Conservation (phyloP, 2,797 vertebrate genomes). For the Cynodonichthys magdalenae region DNA sequence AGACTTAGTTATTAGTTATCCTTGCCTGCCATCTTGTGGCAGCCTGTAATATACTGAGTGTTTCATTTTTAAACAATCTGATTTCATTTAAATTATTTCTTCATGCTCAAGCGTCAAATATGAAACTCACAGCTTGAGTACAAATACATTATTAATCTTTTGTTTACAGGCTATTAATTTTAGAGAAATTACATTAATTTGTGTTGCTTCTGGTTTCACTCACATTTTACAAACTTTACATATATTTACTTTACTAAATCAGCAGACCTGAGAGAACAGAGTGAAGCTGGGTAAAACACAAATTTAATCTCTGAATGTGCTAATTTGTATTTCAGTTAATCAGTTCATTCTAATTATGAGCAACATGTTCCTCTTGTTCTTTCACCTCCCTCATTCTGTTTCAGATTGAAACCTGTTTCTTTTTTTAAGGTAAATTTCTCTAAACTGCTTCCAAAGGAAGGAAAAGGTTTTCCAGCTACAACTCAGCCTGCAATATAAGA, state of each 20-base stretch:
- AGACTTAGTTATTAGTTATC: constrained; percentile 10
- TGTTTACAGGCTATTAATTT: no score
- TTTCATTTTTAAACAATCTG: not conserved
- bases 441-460: constrained; percentile 7
- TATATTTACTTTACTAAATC: no score
- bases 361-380: not conserved
- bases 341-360: not conserved
- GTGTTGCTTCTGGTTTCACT: no score
- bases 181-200: no score
- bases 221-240: no score
- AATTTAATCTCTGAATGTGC: not conserved
- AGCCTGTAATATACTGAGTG: not conserved
- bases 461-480: constrained; percentile 11
- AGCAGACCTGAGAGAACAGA: no score
- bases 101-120: no score
- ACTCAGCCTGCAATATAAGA: not conserved
- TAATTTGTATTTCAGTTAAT: not conserved
- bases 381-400: not conserved
- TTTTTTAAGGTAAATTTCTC: constrained; percentile 13
- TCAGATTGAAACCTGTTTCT: not conserved
- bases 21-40: constrained; percentile 57
- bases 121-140: no score
- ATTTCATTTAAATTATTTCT: not conserved
- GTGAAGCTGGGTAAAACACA: no score
- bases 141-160: no score